These are phyloP conservation scores for Syngnathus rostellatus DNA, from an alignment of 2,797 vertebrate species.

Conservation along the genomic window DNA sequence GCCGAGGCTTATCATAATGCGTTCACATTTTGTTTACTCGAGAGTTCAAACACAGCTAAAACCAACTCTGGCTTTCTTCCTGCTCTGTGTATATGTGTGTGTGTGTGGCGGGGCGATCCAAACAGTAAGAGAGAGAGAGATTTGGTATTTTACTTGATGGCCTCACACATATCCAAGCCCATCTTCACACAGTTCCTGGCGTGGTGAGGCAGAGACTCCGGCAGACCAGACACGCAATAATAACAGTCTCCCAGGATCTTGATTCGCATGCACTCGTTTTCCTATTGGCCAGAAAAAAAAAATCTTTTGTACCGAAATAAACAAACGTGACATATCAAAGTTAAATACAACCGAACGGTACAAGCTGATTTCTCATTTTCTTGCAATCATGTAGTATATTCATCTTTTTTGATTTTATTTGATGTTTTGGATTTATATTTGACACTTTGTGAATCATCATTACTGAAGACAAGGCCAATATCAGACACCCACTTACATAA, in stretches of 20 bases:
- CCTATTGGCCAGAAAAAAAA: slow-evolving; percentile 62
- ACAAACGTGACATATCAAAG: too few relatives aligned
- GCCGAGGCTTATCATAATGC: slow-evolving; percentile 40
- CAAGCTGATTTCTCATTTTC: too few relatives aligned
- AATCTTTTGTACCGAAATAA: too few relatives aligned
- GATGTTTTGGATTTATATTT: neutral
- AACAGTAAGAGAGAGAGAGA: slow-evolving; percentile 20
- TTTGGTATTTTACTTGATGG: slow-evolving; percentile 85
- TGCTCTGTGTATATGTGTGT: slow-evolving; percentile 42
- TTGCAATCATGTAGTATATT: too few relatives aligned
- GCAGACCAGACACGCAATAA: slow-evolving; percentile 95
- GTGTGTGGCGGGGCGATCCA: slow-evolving; percentile 12
- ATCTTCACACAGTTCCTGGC: slow-evolving; percentile 98
- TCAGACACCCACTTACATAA: slow-evolving; percentile 28
- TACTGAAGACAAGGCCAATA: neutral
- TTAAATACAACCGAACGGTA: too few relatives aligned
- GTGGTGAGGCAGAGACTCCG: slow-evolving; percentile 90
- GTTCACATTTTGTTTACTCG: slow-evolving; percentile 52
- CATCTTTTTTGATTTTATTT: too few relatives aligned
- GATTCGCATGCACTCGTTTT: slow-evolving; percentile 98
- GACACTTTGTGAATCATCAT: neutral
- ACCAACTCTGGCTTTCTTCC: slow-evolving; percentile 48
- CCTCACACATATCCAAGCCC: slow-evolving; percentile 99
- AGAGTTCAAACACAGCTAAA: slow-evolving; percentile 50
- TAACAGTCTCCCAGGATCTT: slow-evolving; percentile 98